Evolutionary conservation across 2,797 vertebrate species (phyloP), one percentile per base, ranked within the genome.

Genomic region (Paramormyrops hopkinsi): DNA sequence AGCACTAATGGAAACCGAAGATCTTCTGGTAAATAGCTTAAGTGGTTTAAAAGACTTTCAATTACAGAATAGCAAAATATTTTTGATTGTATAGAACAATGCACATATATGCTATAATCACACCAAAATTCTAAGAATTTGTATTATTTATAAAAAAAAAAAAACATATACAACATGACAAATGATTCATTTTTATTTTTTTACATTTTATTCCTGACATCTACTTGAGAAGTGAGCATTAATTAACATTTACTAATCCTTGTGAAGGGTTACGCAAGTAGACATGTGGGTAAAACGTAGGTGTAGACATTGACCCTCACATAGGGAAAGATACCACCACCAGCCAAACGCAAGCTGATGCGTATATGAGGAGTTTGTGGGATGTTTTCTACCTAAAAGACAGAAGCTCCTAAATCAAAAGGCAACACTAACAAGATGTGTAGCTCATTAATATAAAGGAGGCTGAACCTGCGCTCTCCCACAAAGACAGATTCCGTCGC

Each of bases 401-500:
- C 73, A n/a, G 41, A 37, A 37, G 37, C 73, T 44, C 1, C 73
- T n/a, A 44, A 79, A 79, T 79, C 73, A n/a, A 44, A 44, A 82
- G 41, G 76, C 37, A 46, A 44, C 76, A 82, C 76, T 46, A 87
- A 59, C 86, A 56, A 37, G 53, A 62, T 54, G 33, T 73, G 54
- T 56, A 59, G 19, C 85, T 44, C 29, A 51, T 44, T 62, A 89
- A 89, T 79, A 37, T 89, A 69, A 53, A 85, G 88, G 90, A 89
- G 86, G 53, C 37, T 69, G 88, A 91, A 93, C 93, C 89, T 91
- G 93, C 94, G 91, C 95, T 96, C 94, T 95, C 95, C 96, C 96
- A 94, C 91, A 93, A 93, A 94, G 93, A 91, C 89, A 89, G 94
- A 95, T 94, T 92, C 89, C 90, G 90, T 92, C 92, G 93, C 94